Base-by-base conservation (phyloP, 2,113 vertebrate genomes). In the Eudyptes chrysolophus region DNA sequence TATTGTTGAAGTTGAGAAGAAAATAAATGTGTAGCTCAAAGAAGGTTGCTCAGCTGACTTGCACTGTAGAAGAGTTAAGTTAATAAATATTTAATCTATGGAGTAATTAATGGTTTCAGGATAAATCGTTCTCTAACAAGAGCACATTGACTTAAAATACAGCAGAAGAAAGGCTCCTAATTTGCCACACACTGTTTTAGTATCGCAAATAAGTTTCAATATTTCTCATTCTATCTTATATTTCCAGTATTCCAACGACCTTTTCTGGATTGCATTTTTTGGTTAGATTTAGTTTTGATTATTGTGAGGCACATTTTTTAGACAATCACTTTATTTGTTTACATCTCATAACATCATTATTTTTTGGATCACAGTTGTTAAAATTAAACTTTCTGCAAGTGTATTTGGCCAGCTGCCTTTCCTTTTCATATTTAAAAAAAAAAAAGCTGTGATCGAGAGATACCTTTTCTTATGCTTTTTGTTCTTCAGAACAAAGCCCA, bases 381-480 rank as follows among this genome's bases (percentile, higher is more conserved):
- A 49, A 93, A 74, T 85, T 79, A 76, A 79, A 25, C 69, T 88
- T 94, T 95, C 68, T 49, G 21, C 60, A 94, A 74, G 34, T 13
- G 8, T 72, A 66, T 95, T 85, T 94, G 69, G 58, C 42, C 36
- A 49, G 36, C 36, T 75, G 69, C 42, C n/a, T 81, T 76, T 86
- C 42, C 46, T 89, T 92, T 83, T 88, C 57, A 61, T 49, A 8
- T 38, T 25, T 40, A 71, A 71, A 77, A 84, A 95, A 84, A 95
- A 36, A 17, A 88, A 52, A 74, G 21, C 68, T 68, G 60, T 77
- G 51, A 69, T 36, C 0, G 1, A 18, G 15, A 85, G 36, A 57
- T 60, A 80, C 48, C 24, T 81, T 75, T 97, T 89, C 68, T 87
- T 89, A 48, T 34, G 10, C 13, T 77, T 97, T 97, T 93, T 84